Base-by-base conservation (phyloP, 1,140 invertebrate genomes). In the Eciton burchellii region DNA sequence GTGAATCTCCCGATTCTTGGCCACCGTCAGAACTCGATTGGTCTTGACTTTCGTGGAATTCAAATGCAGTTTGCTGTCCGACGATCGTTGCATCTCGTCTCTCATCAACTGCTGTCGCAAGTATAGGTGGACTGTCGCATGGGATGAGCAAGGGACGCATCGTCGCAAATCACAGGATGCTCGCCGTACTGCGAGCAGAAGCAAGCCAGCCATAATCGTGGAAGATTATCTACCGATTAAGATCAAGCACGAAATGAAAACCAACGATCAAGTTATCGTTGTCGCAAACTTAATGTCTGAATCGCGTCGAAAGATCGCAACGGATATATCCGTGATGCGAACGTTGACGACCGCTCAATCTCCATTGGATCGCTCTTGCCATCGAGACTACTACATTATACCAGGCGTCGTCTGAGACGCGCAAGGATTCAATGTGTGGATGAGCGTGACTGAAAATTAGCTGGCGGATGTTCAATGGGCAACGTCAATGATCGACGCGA, bases 11-110 rank as follows among this genome's bases (percentile, higher is more conserved):
- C 92, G 90, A 2, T 92, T 79, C 91, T 97, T 97, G 62, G 94
- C 92, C 41, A 90, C 89, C 96, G 97, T 97, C 9, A 97, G 92
- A 21, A 95, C 94, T 11, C 95, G 89, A 89, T 97, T 97, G 0
- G 95, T 96, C 8, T 71, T 83, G 35, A 90, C 72, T 94, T 98
- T 97, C 54, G 94, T 91, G 1, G 91, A 82, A 52, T 86, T 95
- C 0, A 97, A 91, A 0, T 87, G 86, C 11, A 95, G 89, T 19
- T 94, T 91, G 0, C 94, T 95, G 11, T 90, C 91, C 16, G 91
- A 95, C 95, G 35, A 62, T 11, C 16, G 0, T 0, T 19, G 56
- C 8, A 43, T 49, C 4, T 87, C 85, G 41, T 49, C 5, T 11
- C 26, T 19, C 24, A 86, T 0, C 19, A 87, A 12, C 5, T 72